These are phyloP conservation scores for Phataginus tricuspis DNA, from an alignment of 2,797 vertebrate species.

Conservation along the genomic window DNA sequence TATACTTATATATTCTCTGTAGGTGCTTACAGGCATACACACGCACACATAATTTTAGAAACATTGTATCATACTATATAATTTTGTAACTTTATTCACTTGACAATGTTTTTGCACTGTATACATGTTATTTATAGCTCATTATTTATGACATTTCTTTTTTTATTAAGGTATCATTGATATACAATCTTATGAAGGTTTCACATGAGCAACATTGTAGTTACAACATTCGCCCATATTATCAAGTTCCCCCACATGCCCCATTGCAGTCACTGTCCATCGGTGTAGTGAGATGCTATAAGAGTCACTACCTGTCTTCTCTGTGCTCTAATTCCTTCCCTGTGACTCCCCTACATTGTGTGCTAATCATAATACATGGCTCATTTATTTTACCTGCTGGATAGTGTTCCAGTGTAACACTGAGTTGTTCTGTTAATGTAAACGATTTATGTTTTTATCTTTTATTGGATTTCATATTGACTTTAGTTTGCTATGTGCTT, in stretches of 20 bases:
- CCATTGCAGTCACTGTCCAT: too few relatives aligned
- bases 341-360: too few relatives aligned
- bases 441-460: not conserved
- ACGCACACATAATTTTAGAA: not conserved
- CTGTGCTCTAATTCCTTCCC: too few relatives aligned
- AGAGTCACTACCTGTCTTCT: too few relatives aligned
- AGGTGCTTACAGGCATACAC: not conserved
- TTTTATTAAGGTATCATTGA: too few relatives aligned
- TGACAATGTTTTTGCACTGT: not conserved
- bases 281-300: too few relatives aligned
- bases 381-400: not conserved
- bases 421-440: not conserved
- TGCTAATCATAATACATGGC: too few relatives aligned
- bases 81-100: not conserved
- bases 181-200: too few relatives aligned
- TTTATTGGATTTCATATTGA: not conserved
- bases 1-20: not conserved
- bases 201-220: too few relatives aligned
- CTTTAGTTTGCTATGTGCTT: not conserved
- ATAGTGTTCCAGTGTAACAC: not conserved
- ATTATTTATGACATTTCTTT: not conserved
- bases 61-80: not conserved
- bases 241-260: too few relatives aligned
- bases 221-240: too few relatives aligned
- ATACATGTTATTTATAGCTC: not conserved